These are phyloP conservation scores for Lymantria dispar DNA, from an alignment of 2,888 invertebrate species.

Conservation along the genomic window DNA sequence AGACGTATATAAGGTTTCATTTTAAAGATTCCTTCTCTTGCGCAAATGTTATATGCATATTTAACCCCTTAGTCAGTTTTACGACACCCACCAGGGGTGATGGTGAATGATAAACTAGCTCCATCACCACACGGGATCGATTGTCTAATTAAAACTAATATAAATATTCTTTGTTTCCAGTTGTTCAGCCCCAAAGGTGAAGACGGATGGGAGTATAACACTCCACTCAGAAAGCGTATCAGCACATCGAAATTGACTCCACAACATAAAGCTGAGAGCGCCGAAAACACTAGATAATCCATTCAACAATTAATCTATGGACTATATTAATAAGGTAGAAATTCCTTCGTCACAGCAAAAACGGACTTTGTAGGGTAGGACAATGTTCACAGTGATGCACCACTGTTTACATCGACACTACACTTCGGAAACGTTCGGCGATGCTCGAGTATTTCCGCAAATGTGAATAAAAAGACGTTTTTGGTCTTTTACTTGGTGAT, in stretches of 20 bases:
- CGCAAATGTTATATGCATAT: too few relatives aligned
- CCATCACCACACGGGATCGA: too few relatives aligned
- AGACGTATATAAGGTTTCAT: too few relatives aligned
- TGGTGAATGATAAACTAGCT: too few relatives aligned
- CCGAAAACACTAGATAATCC: slow-evolving; percentile 67
- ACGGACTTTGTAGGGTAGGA: slow-evolving; percentile 36
- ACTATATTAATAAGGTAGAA: slow-evolving; percentile 42
- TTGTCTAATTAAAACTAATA: neutral
- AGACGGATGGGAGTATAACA: slow-evolving; percentile 82
- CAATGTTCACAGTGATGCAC: slow-evolving; percentile 32
- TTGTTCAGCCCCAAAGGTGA: slow-evolving; percentile 87
- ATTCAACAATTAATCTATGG: slow-evolving; percentile 21
- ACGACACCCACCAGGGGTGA: too few relatives aligned
- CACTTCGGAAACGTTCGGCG: slow-evolving; percentile 19
- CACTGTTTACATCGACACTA: slow-evolving; percentile 16
- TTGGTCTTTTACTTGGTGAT: slow-evolving; percentile 7
- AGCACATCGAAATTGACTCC: slow-evolving; percentile 40
- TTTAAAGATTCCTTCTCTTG: too few relatives aligned
- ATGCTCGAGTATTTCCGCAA: slow-evolving; percentile 11
- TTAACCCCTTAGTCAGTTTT: too few relatives aligned
- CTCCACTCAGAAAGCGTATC: slow-evolving; percentile 73
- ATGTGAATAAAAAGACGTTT: slow-evolving; percentile 3
- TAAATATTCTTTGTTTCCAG: slow-evolving; percentile 61
- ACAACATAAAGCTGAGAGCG: slow-evolving; percentile 48
- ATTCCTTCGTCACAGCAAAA: slow-evolving; percentile 47